Percentiles rank a stretch among this genome's conserved stretches.
These are phyloP conservation scores for Otolemur crassicaudatus DNA, from an alignment of 2,797 vertebrate genomes.

Conservation along the genomic window DNA sequence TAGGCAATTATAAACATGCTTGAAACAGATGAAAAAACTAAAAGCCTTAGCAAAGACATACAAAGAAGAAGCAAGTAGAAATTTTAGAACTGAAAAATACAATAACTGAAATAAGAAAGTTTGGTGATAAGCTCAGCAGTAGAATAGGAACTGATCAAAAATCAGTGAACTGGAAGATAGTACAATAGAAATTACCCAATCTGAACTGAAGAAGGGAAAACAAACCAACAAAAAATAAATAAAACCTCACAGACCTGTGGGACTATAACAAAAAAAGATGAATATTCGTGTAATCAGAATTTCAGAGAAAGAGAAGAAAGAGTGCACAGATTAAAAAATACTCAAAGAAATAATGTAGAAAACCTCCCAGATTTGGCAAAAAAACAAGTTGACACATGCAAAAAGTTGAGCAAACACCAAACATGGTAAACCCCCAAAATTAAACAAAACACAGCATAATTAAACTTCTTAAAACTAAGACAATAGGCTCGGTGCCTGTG, in stretches of 20 bases:
- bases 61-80: neutral
- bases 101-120: neutral
- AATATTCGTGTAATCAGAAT: neutral
- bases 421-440: no score
- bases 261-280: neutral
- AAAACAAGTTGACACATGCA: no score
- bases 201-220: neutral
- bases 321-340: neutral
- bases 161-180: neutral
- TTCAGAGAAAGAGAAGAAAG: neutral
- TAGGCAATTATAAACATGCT: neutral
- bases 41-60: neutral
- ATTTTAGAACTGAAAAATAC: neutral
- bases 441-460: neutral
- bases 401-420: no score
- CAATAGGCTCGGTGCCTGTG: no score
- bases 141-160: neutral
- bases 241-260: neutral
- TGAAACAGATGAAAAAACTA: neutral
- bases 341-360: neutral
- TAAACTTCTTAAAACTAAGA: neutral
- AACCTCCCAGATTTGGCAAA: neutral
- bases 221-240: neutral
- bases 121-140: neutral
- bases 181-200: neutral